Conservation (phyloP, 2,797 vertebrate species). For the Anas bahamensis region DNA sequence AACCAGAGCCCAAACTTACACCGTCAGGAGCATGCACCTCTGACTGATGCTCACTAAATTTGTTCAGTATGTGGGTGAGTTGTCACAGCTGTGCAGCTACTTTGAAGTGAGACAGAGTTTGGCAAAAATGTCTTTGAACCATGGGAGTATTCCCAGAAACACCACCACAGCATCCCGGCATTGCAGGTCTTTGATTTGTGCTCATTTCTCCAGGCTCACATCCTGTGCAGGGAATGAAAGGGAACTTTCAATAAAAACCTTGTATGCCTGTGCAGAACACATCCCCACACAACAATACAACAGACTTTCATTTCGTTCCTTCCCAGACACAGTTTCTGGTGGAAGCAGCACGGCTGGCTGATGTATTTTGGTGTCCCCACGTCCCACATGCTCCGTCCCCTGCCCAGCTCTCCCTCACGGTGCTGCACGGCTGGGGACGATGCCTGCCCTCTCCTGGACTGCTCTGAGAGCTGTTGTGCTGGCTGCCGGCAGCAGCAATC, state of each 20-base stretch:
- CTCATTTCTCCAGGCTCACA: not conserved
- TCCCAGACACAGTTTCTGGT: not conserved
- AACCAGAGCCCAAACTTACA: not conserved
- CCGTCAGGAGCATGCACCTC: not conserved
- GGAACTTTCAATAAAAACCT: not conserved
- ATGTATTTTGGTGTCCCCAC: too few relatives aligned
- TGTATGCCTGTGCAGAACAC: not conserved
- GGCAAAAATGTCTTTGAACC: not conserved
- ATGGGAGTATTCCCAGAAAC: not conserved
- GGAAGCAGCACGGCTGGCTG: not conserved
- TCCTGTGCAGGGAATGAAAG: not conserved
- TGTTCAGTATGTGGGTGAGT: not conserved
- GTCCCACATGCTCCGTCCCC: not conserved
- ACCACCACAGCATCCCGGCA: not conserved
- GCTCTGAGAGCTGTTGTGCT: not conserved
- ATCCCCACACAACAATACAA: not conserved
- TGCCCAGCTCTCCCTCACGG: not conserved
- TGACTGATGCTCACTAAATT: not conserved
- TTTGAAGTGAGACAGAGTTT: not conserved
- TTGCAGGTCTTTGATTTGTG: not conserved
- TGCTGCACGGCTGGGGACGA: not conserved
- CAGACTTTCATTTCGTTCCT: not conserved
- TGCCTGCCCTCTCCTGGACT: not conserved
- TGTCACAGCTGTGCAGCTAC: not conserved
- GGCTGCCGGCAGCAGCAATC: not conserved